These are phyloP conservation scores for Neosilurus hyrtlii DNA, from an alignment of 2,797 vertebrate genomes.

Conservation along the genomic window DNA sequence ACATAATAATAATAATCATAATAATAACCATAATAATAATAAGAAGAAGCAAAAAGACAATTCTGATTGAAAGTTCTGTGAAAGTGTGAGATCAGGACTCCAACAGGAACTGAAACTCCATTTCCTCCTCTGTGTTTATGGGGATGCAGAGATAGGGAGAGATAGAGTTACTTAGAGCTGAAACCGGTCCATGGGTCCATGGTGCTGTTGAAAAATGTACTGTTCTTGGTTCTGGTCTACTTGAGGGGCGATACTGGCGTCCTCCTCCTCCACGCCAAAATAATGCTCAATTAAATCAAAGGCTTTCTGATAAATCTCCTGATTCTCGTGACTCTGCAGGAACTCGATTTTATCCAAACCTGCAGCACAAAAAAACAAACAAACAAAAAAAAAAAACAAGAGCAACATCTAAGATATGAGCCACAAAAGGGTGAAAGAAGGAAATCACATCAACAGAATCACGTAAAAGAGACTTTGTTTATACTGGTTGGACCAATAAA, in stretches of 20 bases:
- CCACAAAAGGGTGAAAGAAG: background rate
- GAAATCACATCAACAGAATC: background rate
- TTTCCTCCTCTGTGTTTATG: constrained; percentile 10
- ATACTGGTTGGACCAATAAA: too few relatives aligned
- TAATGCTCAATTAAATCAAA: constrained; percentile 87
- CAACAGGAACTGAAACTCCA: constrained; percentile 11
- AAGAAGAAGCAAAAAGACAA: background rate
- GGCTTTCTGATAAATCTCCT: constrained; percentile 87
- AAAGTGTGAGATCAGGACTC: constrained; percentile 24
- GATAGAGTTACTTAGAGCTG: constrained; percentile 70
- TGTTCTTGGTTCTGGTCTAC: constrained; percentile 87
- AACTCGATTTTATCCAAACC: constrained; percentile 88
- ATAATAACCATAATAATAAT: constrained; percentile 29
- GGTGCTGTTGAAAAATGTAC: constrained; percentile 85
- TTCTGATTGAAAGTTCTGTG: constrained; percentile 2
- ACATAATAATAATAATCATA: constrained; percentile 28
- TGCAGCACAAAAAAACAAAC: constrained; percentile 49
- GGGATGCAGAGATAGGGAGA: background rate
- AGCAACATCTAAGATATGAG: background rate
- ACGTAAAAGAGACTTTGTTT: background rate
- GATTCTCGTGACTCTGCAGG: constrained; percentile 87
- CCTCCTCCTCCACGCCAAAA: constrained; percentile 86
- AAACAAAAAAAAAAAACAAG: background rate
- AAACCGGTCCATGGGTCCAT: constrained; percentile 87
- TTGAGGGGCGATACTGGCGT: constrained; percentile 82